Base-by-base conservation (phyloP, 2,888 invertebrate species). In the Cyaniris semiargus region DNA sequence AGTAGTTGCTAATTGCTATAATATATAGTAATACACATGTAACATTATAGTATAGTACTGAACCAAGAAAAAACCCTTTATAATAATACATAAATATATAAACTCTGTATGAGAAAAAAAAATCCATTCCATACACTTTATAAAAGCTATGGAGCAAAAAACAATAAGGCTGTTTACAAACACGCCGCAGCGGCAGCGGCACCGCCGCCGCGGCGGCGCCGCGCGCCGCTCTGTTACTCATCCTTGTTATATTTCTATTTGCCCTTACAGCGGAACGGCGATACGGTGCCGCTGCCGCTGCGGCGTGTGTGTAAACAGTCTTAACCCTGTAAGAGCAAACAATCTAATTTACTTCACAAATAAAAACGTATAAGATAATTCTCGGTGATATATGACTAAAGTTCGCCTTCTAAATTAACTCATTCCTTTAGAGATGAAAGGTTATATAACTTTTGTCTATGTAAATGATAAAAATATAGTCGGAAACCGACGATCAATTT, bases 401-500 rank as follows among this genome's bases (percentile, higher is more conserved):
- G 66, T 27, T 66, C 15, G 15, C 27, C 66, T 66, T 27, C 15
- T 60, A 60, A 23, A 66, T 66, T 27, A 31, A 31, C 31, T 66
- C 27, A 66, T 15, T 23, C 60, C 23, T 21, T 23, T 1, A 15
- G 60, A 66, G 60, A 66, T 66, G 60, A 66, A 66, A 66, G 27
- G 31, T 66, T 66, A 66, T 72, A 13, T 72, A 72, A 72, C 44
- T 72, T 72, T 72, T 72, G 66, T 70, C 76, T 48, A 34, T 71
- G 70, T 70, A 76, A 76, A 70, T 56, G 21, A 70, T 27, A 31
- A 60, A 76, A 70, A 76, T 76, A 76, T 76, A 56, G 76, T 81
- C 81, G 77, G 81, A 79, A 81, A 79, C 88, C 87, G 88, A 89
- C 90, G 89, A 90, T 88, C 86, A 81, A 83, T 83, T 82, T 83